Percentiles rank a stretch among this genome's conserved stretches.
These are phyloP conservation scores for Conus canariensis DNA, from an alignment of 2,888 invertebrate species.

Conservation along the genomic window DNA sequence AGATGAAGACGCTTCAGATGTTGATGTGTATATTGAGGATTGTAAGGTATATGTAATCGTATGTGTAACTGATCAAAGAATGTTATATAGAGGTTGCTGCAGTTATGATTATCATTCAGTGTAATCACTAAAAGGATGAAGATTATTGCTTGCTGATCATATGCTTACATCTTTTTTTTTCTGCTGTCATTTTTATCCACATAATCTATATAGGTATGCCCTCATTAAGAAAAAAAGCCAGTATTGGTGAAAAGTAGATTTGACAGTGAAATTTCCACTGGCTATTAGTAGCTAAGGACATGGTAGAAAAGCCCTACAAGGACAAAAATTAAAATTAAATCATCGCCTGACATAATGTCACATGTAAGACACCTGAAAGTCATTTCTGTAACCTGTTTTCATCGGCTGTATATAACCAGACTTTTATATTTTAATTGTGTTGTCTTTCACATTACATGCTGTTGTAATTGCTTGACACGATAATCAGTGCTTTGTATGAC, in stretches of 20 bases:
- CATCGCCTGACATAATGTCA: too few relatives aligned
- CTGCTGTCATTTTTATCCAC: not conserved
- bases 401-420: not conserved
- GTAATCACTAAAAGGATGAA: not conserved
- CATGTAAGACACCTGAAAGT: too few relatives aligned
- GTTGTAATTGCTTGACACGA: not conserved
- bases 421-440: not conserved
- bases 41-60: constrained; percentile 17
- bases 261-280: not conserved
- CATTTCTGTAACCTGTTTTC: not conserved
- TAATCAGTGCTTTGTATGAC: not conserved
- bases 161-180: not conserved
- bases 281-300: not conserved
- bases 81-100: not conserved
- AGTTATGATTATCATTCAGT: constrained; percentile 8
- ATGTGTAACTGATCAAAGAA: not conserved
- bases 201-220: not conserved
- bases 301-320: not conserved
- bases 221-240: not conserved
- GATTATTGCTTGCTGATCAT: not conserved
- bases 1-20: constrained; percentile 20
- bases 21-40: constrained; percentile 36
- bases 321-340: not conserved
- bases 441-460: not conserved
- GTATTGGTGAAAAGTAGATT: not conserved